Evolutionary conservation across 2,888 invertebrate species (phyloP), one percentile per base, ranked within the genome.

Genomic region (Operophtera brumata): DNA sequence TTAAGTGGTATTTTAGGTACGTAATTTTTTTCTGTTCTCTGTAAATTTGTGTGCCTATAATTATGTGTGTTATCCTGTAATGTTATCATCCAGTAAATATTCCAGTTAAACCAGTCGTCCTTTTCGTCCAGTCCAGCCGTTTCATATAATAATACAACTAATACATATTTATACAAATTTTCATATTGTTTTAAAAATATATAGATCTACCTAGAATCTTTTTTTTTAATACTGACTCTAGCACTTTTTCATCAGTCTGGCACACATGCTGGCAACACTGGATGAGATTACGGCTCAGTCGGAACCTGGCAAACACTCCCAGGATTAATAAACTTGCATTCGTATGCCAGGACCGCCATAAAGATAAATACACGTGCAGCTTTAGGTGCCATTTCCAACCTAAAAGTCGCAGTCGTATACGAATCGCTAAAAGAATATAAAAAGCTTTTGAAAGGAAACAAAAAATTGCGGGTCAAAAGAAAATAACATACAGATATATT

Each of bases 261-360:
- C 14, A 39, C 20, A 3, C n/a, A 25, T 39, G 49, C 12, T 47
- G 50, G 55, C 46, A 50, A 43, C 47, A 50, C 55, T 82, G 69
- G 71, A 78, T 72, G 77, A 77, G 75, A 76, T 75, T 74, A 72
- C 75, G 66, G 69, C 61, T 57, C 54, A 47, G 54, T 64, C 62
- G 58, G 50, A 65, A 66, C 61, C 65, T 50, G 54, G 65, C 46
- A 47, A 62, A 66, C 54, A 61, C 62, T 63, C 59, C 63, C 64
- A 62, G 62, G 63, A 69, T 70, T 72, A 67, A 69, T 69, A 65
- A 63, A 67, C 57, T 59, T 65, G 61, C 63, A 69, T 62, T 60
- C 48, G 55, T 56, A 56, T 54, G 52, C 57, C 47, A 54, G 48
- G 50, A 52, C 46, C 54, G 49, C 55, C 48, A 56, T 59, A 54